phyloP scores from a whole-genome alignment of 2,797 vertebrate species.

The Spheniscus humboldti region DNA sequence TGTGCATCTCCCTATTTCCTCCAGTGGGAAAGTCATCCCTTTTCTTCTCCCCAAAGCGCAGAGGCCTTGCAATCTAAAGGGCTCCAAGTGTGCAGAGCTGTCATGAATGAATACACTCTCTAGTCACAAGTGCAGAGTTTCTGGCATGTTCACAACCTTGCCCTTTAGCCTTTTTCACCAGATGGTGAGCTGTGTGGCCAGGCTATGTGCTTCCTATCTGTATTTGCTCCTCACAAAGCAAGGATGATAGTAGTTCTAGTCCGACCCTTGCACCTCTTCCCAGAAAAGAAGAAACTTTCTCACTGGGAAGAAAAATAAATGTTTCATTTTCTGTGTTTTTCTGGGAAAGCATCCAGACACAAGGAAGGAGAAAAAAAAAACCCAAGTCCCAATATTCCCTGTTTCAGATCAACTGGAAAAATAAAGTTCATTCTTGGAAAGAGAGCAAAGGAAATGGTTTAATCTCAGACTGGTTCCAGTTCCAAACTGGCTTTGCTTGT shows the following conservation, averaged over 20 bases:
- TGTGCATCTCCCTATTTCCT: background rate
- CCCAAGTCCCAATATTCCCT: background rate
- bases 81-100: background rate
- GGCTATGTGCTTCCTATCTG: background rate
- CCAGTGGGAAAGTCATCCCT: background rate
- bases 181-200: background rate
- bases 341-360: slow-evolving; percentile 22
- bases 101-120: background rate
- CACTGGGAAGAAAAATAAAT: slow-evolving; percentile 40
- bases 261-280: slow-evolving; percentile 18
- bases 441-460: slow-evolving; percentile 42
- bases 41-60: background rate
- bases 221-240: background rate
- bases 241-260: background rate
- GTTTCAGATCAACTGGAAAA: slow-evolving; percentile 41
- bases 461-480: slow-evolving; percentile 36
- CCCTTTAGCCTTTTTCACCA: background rate
- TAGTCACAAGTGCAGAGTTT: background rate
- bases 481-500: slow-evolving; percentile 41
- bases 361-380: background rate
- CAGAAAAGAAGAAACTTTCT: slow-evolving; percentile 51
- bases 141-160: background rate
- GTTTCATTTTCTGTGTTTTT: slow-evolving; percentile 27
- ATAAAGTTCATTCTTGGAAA: slow-evolving; percentile 47
- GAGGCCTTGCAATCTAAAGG: background rate